phyloP scores from a whole-genome alignment of 2,888 invertebrate species.

The Lasioglossum lativentre region DNA sequence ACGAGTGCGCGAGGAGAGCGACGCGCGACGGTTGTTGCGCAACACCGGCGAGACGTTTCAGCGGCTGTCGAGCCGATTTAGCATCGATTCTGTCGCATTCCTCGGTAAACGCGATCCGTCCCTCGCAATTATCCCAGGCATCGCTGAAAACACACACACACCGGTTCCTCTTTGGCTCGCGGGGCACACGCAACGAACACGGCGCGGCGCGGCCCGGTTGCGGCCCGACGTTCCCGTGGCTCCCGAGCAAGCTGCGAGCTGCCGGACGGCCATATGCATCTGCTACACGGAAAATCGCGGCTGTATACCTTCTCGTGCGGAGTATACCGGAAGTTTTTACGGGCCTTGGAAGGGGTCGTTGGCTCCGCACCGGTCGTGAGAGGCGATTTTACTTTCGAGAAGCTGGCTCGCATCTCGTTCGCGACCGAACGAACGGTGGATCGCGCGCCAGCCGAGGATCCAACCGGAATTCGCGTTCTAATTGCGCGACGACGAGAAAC shows the following conservation, averaged over 20 bases:
- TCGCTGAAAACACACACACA: slow-evolving; percentile 65
- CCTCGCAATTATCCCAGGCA: slow-evolving; percentile 69
- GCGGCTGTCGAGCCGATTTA: slow-evolving; percentile 45
- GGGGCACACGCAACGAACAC: slow-evolving; percentile 63
- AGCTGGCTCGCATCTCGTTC: not conserved
- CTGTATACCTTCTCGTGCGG: slow-evolving; percentile 52
- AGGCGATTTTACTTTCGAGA: slow-evolving; percentile 37
- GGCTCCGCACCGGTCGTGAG: slow-evolving; percentile 48
- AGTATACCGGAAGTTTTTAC: slow-evolving; percentile 70
- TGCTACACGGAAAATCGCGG: slow-evolving; percentile 67
- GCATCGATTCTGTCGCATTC: slow-evolving; percentile 68
- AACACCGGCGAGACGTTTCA: slow-evolving; percentile 17
- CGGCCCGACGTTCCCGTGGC: slow-evolving; percentile 23
- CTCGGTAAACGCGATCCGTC: slow-evolving; percentile 61
- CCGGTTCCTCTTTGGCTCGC: slow-evolving; percentile 63
- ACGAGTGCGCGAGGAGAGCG: not conserved
- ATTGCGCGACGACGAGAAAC: slow-evolving; percentile 24
- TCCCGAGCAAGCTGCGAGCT: slow-evolving; percentile 36
- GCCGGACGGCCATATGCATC: slow-evolving; percentile 52
- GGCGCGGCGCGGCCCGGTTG: no score
- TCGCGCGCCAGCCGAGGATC: not conserved
- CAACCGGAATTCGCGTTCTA: slow-evolving; percentile 15
- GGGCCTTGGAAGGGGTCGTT: slow-evolving; percentile 64
- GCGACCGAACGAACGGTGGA: not conserved
- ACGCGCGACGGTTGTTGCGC: not conserved